Percentiles rank a stretch among this genome's conserved stretches.
phyloP scores from a whole-genome alignment of 2,888 invertebrate species.

The Polydrusus cervinus region DNA sequence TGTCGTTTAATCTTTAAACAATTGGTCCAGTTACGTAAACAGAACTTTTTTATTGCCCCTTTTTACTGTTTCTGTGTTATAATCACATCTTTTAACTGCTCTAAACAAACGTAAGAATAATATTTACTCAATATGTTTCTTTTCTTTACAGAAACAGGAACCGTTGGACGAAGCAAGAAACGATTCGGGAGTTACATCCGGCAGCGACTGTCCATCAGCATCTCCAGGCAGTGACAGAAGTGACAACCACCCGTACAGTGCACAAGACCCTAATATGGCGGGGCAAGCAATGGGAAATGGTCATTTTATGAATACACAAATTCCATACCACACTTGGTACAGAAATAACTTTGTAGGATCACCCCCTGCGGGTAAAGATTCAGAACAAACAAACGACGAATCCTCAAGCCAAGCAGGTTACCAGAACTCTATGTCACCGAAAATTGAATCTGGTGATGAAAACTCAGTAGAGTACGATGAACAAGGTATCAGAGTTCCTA shows the following conservation, averaged over 20 bases:
- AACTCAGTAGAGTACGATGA: constrained; percentile 72
- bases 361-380: constrained; percentile 14
- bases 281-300: constrained; percentile 6
- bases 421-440: constrained; percentile 25
- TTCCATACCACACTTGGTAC: constrained; percentile 36
- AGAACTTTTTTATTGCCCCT: constrained; percentile 54
- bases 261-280: constrained; percentile 25
- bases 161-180: constrained; percentile 71
- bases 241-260: constrained; percentile 52
- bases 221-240: constrained; percentile 75
- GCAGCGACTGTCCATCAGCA: constrained; percentile 77
- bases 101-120: constrained; percentile 34
- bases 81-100: constrained; percentile 37
- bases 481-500: constrained; percentile 55
- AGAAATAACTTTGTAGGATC: constrained; percentile 29
- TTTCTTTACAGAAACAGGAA: constrained; percentile 75
- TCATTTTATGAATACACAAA: constrained; percentile 18
- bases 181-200: constrained; percentile 77
- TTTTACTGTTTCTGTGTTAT: constrained; percentile 49
- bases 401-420: background rate
- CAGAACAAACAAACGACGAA: constrained; percentile 18
- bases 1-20: constrained; percentile 56
- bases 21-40: constrained; percentile 57
- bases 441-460: constrained; percentile 68
- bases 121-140: constrained; percentile 39